Evolutionary conservation across 2,797 vertebrate genomes (phyloP).

Genomic region (Meriones psammophilus): DNA sequence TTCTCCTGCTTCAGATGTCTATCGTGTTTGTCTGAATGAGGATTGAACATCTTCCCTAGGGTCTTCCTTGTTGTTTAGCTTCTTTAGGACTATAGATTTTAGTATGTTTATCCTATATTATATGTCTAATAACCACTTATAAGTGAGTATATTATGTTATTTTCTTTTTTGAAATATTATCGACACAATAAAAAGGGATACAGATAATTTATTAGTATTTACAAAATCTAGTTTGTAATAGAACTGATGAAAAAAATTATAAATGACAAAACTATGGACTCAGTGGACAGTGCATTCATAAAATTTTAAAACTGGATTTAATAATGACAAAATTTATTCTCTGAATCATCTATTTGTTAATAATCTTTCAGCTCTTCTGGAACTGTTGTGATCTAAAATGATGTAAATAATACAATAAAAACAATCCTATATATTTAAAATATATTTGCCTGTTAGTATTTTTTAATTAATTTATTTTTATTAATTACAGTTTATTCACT

Average conservation of each 20-base stretch:
- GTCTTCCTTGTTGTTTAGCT: too few species aligned
- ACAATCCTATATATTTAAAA: neutral
- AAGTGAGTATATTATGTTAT: neutral
- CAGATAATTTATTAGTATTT: neutral
- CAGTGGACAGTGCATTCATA: neutral
- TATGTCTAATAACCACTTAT: too few species aligned
- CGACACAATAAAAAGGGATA: neutral
- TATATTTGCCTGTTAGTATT: too few species aligned
- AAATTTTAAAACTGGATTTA: neutral
- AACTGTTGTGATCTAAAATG: neutral
- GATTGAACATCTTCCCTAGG: too few species aligned
- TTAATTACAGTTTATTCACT: too few species aligned
- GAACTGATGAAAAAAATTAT: neutral
- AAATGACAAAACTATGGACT: neutral
- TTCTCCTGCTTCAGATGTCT: too few species aligned
- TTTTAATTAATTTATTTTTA: too few species aligned
- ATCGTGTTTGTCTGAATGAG: too few species aligned
- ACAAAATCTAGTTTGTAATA: neutral
- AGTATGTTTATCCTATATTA: too few species aligned
- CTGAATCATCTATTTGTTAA: slow-evolving; percentile 24
- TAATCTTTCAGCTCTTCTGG: neutral
- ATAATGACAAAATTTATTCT: neutral
- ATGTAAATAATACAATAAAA: neutral
- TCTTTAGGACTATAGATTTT: too few species aligned
- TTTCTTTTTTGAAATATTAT: neutral